These are phyloP conservation scores for Thunnus albacares DNA, from an alignment of 2,797 vertebrate genomes.

Conservation along the genomic window DNA sequence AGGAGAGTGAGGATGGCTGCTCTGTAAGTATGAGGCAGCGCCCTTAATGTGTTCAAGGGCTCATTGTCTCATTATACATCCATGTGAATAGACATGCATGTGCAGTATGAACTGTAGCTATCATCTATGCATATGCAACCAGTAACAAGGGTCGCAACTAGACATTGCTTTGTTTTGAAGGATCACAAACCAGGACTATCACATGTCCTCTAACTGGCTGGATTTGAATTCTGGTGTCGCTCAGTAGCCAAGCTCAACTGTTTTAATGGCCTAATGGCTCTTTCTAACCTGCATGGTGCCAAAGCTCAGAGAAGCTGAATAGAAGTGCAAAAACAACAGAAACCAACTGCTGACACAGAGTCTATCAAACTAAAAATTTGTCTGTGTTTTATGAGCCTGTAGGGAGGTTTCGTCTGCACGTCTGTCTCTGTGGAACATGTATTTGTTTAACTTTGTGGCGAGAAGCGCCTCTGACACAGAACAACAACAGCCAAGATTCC, in stretches of 20 bases:
- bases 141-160: background rate
- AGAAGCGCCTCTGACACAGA: conserved; percentile 53
- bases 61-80: too few species aligned
- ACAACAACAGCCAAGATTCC: conserved; percentile 56
- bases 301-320: conserved; percentile 23
- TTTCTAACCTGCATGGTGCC: conserved; percentile 12
- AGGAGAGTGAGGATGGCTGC: too few species aligned
- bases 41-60: too few species aligned
- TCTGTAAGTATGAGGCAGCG: too few species aligned
- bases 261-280: background rate
- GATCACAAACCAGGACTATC: background rate
- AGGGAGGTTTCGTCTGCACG: conserved; percentile 60
- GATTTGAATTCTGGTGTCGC: conserved; percentile 1
- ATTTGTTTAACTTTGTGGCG: conserved; percentile 75
- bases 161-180: background rate
- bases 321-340: conserved; percentile 39
- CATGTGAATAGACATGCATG: too few species aligned
- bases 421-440: conserved; percentile 49
- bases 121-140: too few species aligned
- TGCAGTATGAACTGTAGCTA: too few species aligned
- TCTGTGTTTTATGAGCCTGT: conserved; percentile 60
- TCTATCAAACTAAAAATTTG: conserved; percentile 65
- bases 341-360: conserved; percentile 58
- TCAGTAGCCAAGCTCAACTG: conserved; percentile 9
- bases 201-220: background rate